phyloP scores from a whole-genome alignment of 2,888 invertebrate species.

The Cybosia mesomella region DNA sequence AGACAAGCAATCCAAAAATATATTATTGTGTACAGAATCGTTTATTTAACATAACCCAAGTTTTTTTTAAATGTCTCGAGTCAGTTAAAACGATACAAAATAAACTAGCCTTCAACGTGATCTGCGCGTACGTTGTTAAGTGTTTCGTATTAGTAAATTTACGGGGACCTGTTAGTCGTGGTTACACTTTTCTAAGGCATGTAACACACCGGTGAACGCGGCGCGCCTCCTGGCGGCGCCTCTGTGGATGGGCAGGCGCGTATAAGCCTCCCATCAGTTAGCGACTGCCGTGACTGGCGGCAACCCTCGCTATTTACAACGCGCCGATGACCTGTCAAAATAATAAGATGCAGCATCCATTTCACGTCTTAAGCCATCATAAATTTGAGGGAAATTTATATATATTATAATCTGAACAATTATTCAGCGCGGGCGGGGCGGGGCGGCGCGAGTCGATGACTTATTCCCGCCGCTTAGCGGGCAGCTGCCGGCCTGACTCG shows the following conservation, averaged over 20 bases:
- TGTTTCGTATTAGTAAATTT: too few relatives aligned
- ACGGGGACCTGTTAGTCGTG: too few relatives aligned
- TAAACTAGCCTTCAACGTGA: too few relatives aligned
- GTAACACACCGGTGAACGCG: too few relatives aligned
- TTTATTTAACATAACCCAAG: too few relatives aligned
- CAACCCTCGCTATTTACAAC: constrained; percentile 55
- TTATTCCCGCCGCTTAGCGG: constrained; percentile 55
- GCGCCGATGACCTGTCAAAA: constrained; percentile 75
- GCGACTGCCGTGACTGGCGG: constrained; percentile 7
- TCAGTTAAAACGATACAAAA: too few relatives aligned
- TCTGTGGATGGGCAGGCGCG: not conserved
- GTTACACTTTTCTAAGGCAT: too few relatives aligned
- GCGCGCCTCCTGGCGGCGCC: too few relatives aligned
- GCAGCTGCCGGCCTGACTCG: constrained; percentile 44
- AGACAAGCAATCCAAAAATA: too few relatives aligned
- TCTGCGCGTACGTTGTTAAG: too few relatives aligned
- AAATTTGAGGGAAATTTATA: constrained; percentile 69
- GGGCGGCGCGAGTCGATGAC: constrained; percentile 54
- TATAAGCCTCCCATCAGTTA: constrained; percentile 31
- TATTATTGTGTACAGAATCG: too few relatives aligned
- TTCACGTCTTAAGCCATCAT: constrained; percentile 65
- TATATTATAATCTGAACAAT: constrained; percentile 77
- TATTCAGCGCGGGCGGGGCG: constrained; percentile 60
- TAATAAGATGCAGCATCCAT: constrained; percentile 79
- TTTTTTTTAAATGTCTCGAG: too few relatives aligned